phyloP scores from a whole-genome alignment of 2,113 vertebrate genomes.

The Meriones unguiculatus region DNA sequence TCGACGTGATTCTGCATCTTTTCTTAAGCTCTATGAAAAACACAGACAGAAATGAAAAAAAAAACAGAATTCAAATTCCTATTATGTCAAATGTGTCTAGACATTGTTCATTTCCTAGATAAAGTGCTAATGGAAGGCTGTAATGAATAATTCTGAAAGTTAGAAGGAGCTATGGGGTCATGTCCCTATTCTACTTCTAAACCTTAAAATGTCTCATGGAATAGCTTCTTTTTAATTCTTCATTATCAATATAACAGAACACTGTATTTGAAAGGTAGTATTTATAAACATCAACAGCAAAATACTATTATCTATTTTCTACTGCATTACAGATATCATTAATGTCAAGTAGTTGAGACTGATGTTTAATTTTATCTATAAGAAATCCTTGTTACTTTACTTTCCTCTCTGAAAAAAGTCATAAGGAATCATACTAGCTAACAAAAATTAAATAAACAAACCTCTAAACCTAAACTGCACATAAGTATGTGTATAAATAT shows the following conservation, averaged over 20 bases:
- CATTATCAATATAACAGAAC: conserved; percentile 27
- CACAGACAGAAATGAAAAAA: conserved; percentile 34
- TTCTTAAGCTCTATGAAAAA: conserved; percentile 93
- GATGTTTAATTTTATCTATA: conserved; percentile 56
- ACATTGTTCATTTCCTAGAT: conserved; percentile 42
- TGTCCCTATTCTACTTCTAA: conserved; percentile 15
- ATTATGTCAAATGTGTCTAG: conserved; percentile 25
- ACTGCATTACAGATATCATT: conserved; percentile 4
- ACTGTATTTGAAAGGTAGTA: conserved; percentile 43
- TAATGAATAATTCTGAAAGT: background rate
- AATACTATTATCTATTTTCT: conserved; percentile 18
- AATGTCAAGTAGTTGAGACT: conserved; percentile 21
- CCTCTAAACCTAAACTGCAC: background rate
- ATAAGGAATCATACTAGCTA: background rate
- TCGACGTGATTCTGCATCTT: conserved; percentile 97
- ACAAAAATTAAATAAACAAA: background rate
- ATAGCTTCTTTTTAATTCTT: conserved; percentile 39
- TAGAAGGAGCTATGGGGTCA: background rate
- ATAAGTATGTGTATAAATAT: background rate
- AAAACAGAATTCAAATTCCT: conserved; percentile 2
- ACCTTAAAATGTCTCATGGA: conserved; percentile 36
- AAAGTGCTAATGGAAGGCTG: conserved; percentile 13
- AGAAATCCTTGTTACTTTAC: background rate
- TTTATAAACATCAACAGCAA: conserved; percentile 48
- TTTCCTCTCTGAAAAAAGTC: background rate